phyloP scores from a whole-genome alignment of 2,797 vertebrate genomes.

The Myotis pilosus region DNA sequence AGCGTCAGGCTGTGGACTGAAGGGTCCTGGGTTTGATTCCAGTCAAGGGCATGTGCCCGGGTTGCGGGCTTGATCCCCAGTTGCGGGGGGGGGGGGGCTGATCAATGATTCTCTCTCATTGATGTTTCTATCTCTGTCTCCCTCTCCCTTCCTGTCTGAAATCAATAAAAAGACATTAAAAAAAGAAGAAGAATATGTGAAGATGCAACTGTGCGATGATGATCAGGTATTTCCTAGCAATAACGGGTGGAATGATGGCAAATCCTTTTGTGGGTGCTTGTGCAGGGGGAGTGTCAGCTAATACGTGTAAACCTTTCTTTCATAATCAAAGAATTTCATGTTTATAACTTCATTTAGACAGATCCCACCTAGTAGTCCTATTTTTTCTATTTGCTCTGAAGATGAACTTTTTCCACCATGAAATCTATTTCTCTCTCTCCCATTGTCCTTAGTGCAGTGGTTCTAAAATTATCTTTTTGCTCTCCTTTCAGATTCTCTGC shows the following conservation, averaged over 20 bases:
- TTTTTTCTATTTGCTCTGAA: neutral
- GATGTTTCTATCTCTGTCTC: too few relatives aligned
- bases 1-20: too few relatives aligned
- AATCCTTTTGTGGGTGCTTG: neutral
- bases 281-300: neutral
- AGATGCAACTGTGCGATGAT: slow-evolving; percentile 13
- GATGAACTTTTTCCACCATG: neutral
- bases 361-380: neutral
- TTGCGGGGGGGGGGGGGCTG: too few relatives aligned
- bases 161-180: too few relatives aligned
- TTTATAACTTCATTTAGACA: neutral
- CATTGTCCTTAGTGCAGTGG: neutral
- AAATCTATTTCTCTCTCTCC: slow-evolving; percentile 17
- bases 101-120: too few relatives aligned
- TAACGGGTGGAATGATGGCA: neutral
- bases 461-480: slow-evolving; percentile 41
- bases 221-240: neutral
- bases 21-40: too few relatives aligned
- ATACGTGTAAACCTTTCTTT: neutral
- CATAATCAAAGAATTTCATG: neutral
- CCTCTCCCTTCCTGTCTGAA: too few relatives aligned
- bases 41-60: too few relatives aligned
- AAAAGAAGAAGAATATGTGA: neutral
- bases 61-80: too few relatives aligned
- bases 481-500: slow-evolving; percentile 29